Evolutionary conservation across 1,140 invertebrate genomes (phyloP).

Genomic region (Schmidtea mediterranea): DNA sequence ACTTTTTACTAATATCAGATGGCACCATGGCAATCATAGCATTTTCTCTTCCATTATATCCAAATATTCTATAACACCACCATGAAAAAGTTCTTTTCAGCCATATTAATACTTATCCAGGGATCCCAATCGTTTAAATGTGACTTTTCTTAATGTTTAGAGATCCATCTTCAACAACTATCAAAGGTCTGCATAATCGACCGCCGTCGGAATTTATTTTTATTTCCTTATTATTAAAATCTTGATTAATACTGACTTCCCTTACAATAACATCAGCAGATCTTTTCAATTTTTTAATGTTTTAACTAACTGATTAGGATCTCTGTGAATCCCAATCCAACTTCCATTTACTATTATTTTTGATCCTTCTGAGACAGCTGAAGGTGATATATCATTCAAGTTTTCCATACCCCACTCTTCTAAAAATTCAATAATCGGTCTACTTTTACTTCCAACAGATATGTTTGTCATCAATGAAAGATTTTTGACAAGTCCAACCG

Average conservation of each 20-base stretch:
- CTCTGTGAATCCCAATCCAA: constrained; percentile 90
- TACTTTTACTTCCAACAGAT: constrained; percentile 85
- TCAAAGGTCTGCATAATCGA: constrained; percentile 69
- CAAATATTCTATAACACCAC: constrained; percentile 91
- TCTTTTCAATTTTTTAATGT: constrained; percentile 85
- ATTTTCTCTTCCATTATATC: constrained; percentile 95
- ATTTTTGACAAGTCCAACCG: constrained; percentile 70
- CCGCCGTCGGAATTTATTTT: constrained; percentile 93
- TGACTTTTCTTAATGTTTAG: constrained; percentile 68
- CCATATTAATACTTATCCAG: constrained; percentile 42
- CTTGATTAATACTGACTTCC: constrained; percentile 89
- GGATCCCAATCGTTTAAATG: constrained; percentile 73
- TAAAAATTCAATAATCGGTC: no score
- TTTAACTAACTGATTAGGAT: constrained; percentile 87
- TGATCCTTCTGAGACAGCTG: constrained; percentile 68
- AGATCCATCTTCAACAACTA: constrained; percentile 82
- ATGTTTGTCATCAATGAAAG: constrained; percentile 95
- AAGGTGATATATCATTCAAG: constrained; percentile 81
- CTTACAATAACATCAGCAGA: no score
- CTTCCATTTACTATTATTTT: constrained; percentile 99
- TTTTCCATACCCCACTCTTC: constrained; percentile 94
- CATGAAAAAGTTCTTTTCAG: constrained; percentile 85
- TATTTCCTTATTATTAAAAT: constrained; percentile 86
- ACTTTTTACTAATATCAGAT: no score
- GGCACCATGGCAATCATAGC: no score